A percentile compares a stretch with the other conserved stretches of the same genome.
These are phyloP conservation scores for Blera fallax DNA, from an alignment of 2,888 invertebrate genomes.

Conservation along the genomic window DNA sequence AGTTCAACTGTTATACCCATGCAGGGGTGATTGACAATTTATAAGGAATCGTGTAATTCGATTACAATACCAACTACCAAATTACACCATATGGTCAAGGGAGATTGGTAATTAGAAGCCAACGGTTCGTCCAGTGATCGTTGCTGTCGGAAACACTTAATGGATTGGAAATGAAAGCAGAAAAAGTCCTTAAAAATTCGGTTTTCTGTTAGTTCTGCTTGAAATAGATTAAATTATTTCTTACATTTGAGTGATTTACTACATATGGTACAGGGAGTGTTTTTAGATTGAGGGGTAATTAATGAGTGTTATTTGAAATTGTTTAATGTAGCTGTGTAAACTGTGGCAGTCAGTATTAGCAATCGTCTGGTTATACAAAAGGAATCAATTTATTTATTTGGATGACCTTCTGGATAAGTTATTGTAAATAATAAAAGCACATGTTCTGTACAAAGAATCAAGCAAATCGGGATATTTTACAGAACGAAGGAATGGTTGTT, in stretches of 20 bases:
- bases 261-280: not conserved
- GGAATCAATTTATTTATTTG: no score
- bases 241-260: not conserved
- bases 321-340: no score
- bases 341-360: no score
- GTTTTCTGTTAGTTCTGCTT: not conserved
- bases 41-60: not conserved
- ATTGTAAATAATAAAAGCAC: no score
- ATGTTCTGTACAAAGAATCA: no score
- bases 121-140: not conserved
- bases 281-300: not conserved
- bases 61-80: not conserved
- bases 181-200: not conserved
- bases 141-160: not conserved
- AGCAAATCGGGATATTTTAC: no score
- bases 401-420: no score
- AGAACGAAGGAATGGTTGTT: no score
- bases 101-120: not conserved
- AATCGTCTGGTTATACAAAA: no score
- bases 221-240: no score
- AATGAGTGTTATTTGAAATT: no score
- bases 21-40: not conserved
- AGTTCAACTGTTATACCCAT: not conserved
- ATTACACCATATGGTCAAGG: slow-evolving; percentile 10
- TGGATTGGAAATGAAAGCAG: not conserved